A percentile compares a stretch with the other conserved stretches of the same genome.
Conservation (phyloP, 2,797 vertebrate genomes). For the Toxotes lorentzi region DNA sequence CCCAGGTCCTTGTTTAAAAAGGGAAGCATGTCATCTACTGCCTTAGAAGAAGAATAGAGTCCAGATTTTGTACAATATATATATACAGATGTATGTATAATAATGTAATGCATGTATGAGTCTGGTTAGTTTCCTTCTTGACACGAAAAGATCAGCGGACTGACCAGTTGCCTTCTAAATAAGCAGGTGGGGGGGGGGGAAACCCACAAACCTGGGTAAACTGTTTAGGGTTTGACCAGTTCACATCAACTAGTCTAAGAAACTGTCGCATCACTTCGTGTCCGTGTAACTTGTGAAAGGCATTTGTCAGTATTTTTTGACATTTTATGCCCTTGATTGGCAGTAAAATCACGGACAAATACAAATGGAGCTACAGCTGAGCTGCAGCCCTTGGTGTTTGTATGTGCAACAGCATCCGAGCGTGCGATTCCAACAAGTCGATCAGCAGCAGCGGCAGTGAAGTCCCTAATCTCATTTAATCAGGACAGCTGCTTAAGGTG, state of each 20-base stretch:
- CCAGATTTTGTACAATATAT: neutral
- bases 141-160: neutral
- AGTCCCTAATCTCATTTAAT: constrained; percentile 44
- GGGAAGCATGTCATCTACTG: constrained; percentile 28
- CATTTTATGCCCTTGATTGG: neutral
- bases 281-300: neutral
- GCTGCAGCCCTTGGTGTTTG: constrained; percentile 11
- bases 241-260: neutral
- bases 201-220: neutral
- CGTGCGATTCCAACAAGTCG: constrained; percentile 60
- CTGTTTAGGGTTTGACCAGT: neutral
- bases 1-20: constrained; percentile 18
- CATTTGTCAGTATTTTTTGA: neutral
- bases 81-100: too few species aligned
- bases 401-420: constrained; percentile 40
- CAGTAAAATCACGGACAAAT: neutral
- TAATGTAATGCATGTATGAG: neutral
- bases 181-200: too few species aligned
- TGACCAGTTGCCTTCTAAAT: neutral
- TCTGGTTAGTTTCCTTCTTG: neutral
- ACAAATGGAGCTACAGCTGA: neutral
- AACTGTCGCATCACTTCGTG: neutral
- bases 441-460: constrained; percentile 1
- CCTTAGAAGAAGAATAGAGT: neutral
- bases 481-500: constrained; percentile 61